Evolutionary conservation across 1,140 invertebrate species (phyloP).

Genomic region (Diploscapter pachys): DNA sequence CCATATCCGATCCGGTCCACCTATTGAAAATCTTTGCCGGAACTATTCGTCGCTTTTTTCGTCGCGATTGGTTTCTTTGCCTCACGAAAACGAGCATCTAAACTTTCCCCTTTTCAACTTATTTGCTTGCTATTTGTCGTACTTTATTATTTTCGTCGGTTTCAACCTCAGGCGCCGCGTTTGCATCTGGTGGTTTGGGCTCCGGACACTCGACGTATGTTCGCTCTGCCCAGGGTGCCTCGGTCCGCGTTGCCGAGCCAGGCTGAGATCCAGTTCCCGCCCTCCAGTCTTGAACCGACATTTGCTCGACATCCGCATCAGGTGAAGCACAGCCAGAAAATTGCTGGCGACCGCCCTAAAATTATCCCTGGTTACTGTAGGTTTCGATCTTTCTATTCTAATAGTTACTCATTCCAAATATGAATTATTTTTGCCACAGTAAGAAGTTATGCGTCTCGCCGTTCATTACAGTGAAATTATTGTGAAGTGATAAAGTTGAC

Average conservation of each 20-base stretch:
- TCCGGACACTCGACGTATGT: slow-evolving; percentile 51
- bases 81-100: slow-evolving; percentile 34
- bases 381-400: neutral
- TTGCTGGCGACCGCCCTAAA: slow-evolving; percentile 25
- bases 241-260: slow-evolving; percentile 19
- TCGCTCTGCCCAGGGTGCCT: slow-evolving; percentile 29
- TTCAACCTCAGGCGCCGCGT: slow-evolving; percentile 28
- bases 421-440: neutral
- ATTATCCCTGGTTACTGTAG: neutral
- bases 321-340: slow-evolving; percentile 29
- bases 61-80: slow-evolving; percentile 25
- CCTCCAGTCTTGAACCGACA: neutral
- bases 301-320: slow-evolving; percentile 19
- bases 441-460: neutral
- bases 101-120: neutral
- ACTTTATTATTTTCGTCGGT: slow-evolving; percentile 34
- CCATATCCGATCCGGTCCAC: slow-evolving; percentile 59
- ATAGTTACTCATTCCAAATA: neutral
- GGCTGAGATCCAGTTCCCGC: too few species aligned
- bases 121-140: neutral
- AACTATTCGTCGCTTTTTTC: slow-evolving; percentile 39
- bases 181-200: slow-evolving; percentile 37
- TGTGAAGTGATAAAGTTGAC: neutral
- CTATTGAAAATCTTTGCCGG: slow-evolving; percentile 55
- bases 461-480: neutral